These are phyloP conservation scores for Struthidea cinerea DNA, from an alignment of 2,113 vertebrate species.

Conservation along the genomic window DNA sequence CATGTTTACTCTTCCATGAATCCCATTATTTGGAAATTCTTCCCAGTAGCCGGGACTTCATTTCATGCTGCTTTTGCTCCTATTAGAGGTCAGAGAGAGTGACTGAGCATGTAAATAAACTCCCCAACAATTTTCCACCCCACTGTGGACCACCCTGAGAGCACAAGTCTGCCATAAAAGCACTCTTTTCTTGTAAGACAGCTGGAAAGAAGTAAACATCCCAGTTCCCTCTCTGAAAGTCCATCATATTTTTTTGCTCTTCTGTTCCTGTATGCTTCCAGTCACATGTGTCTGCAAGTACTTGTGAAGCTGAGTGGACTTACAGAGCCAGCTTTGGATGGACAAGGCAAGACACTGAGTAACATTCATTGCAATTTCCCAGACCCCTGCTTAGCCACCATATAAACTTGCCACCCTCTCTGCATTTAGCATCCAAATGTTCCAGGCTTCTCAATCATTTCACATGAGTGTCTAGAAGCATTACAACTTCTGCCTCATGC, in stretches of 20 bases:
- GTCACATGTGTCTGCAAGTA: background rate
- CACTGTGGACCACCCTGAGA: background rate
- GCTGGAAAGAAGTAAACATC: background rate
- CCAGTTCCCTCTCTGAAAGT: background rate
- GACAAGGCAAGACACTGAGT: background rate
- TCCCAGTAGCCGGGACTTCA: background rate
- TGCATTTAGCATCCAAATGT: background rate
- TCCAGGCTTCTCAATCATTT: background rate
- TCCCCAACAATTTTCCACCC: background rate
- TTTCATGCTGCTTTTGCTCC: background rate
- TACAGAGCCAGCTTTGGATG: background rate
- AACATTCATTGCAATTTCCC: fast-evolving
- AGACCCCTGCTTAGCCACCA: background rate
- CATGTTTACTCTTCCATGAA: background rate
- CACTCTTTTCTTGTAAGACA: background rate
- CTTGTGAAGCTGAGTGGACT: background rate
- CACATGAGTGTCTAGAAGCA: background rate
- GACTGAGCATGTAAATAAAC: background rate
- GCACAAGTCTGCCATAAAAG: background rate
- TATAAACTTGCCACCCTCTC: background rate
- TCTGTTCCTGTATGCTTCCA: background rate
- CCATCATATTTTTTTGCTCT: background rate
- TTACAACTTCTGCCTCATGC: background rate
- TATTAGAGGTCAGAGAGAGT: background rate
- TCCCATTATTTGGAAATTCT: background rate